Base-by-base conservation (phyloP, 1,140 invertebrate genomes). In the Sinonovacula constricta region DNA sequence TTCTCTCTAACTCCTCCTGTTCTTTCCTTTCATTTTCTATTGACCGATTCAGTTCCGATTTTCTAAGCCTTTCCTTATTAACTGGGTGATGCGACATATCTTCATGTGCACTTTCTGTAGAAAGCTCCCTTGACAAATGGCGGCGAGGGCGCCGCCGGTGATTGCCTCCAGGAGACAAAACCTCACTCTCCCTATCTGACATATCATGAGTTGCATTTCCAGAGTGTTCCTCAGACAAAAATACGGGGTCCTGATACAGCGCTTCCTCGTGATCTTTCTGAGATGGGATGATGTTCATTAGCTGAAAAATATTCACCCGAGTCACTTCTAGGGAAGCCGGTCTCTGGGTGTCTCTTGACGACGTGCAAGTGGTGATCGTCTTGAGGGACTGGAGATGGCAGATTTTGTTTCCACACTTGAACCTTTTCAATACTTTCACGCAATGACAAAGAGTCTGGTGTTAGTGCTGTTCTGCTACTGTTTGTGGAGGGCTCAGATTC, bases 351-450 rank as follows among this genome's bases (percentile, higher is more conserved):
- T 63, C 83, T 81, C 76, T 28, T 76, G 62, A 63, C 70, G 26
- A 26, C 31, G 2, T 24, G 67, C 30, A 78, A 53, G 45, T 78
- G 60, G 33, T 77, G 68, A 12, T 66, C 67, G 56, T 75, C 80
- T 49, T 81, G 70, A 56, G 76, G 77, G 53, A 79, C 79, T 36
- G 80, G 79, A 24, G 81, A 68, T 10, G 87, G 84, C 2, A 89
- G 77, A 22, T 85, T 82, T 71, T 89, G 86, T 54, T 87, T 88
- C 86, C 88, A 88, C 51, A 83, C 79, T 0, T 88, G 81, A 39
- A 89, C 89, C 76, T 90, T 90, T 69, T 89, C 88, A 45, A 90
- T 90, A 80, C 88, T 90, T 18, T 90, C 89, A 28, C 88, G 81
- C 36, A 90, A 77, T n/a, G 82, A 86, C 22, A 90, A 68, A 7